Evolutionary conservation across 2,888 invertebrate species (phyloP), one percentile per base, ranked within the genome.

Genomic region (Parnassius mnemosyne): DNA sequence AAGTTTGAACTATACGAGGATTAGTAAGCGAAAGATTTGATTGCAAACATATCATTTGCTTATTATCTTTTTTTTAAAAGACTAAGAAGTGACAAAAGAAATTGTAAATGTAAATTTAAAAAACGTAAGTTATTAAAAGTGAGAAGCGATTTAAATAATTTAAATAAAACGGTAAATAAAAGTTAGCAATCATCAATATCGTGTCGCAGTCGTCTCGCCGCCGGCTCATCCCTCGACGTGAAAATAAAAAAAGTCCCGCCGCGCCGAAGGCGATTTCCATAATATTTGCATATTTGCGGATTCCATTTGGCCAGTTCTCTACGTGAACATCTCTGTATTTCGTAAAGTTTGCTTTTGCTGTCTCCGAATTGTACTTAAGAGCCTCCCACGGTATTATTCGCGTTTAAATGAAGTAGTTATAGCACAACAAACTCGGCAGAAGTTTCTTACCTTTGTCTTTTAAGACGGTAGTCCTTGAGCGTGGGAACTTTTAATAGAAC

Each of bases 281-380:
- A 46, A 20, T 54, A 63, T 63, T 63, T 63, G 54, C 63, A 63
- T 63, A 59, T 63, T 63, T 59, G 54, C 46, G 63, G 58, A 63
- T 53, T 55, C 55, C 55, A 51, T 63, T 51, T 42, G 50, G 50
- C 51, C 63, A 63, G 58, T 53, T 62, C 47, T 43, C 57, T 51
- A 55, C 56, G 47, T 10, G 44, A 62, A 20, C 51, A 51, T 59
- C 57, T 44, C 34, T 49, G 9, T 49, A 13, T 51, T 57, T 50
- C 41, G 10, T 54, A 20, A 54, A 34, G 43, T 42, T 51, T 51
- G 16, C 16, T 43, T 44, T 41, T 42, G 9, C 16, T 57, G 7
- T 49, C 49, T 49, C 13, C 13, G 49, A 12, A 13, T 13, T 34
- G 34, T 34, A 34, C 34, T 34, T 34, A 34, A 34, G 34, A 34